phyloP scores from a whole-genome alignment of 2,888 invertebrate species.

The Thumatha senex region DNA sequence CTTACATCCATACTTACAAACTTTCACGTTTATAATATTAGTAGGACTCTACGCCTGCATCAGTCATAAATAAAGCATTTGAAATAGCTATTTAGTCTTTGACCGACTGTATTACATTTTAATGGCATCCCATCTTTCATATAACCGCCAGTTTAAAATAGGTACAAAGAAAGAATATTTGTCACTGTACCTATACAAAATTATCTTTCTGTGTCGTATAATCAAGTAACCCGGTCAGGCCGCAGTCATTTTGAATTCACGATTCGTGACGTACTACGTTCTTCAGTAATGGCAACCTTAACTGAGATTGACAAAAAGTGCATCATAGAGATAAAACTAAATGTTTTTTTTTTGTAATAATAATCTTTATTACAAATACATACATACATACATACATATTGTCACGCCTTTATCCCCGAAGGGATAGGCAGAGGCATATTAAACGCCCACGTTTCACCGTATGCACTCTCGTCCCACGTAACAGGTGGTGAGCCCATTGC shows the following conservation, averaged over 20 bases:
- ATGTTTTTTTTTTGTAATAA: too few species aligned
- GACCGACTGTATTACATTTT: not conserved
- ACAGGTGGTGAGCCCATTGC: too few species aligned
- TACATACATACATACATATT: too few species aligned
- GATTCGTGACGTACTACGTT: slow-evolving; percentile 2
- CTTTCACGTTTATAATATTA: too few species aligned
- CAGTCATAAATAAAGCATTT: not conserved
- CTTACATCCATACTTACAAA: too few species aligned
- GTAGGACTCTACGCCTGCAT: too few species aligned
- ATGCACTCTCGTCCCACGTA: too few species aligned
- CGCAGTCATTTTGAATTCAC: slow-evolving; percentile 13
- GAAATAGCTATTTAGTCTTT: not conserved
- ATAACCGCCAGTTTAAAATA: not conserved
- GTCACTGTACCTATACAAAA: slow-evolving; percentile 4
- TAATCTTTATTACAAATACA: too few species aligned
- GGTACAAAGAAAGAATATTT: slow-evolving; percentile 1
- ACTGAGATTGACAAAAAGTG: slow-evolving; percentile 16
- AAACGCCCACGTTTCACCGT: too few species aligned
- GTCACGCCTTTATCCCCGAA: too few species aligned
- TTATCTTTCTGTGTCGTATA: slow-evolving; percentile 24
- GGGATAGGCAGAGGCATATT: too few species aligned
- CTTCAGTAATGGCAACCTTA: slow-evolving; percentile 22
- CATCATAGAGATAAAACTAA: slow-evolving; percentile 1
- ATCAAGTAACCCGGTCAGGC: slow-evolving; percentile 28
- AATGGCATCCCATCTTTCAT: not conserved